Evolutionary conservation across 2,113 vertebrate genomes (phyloP).

Genomic region (Clarias macrocephalus): DNA sequence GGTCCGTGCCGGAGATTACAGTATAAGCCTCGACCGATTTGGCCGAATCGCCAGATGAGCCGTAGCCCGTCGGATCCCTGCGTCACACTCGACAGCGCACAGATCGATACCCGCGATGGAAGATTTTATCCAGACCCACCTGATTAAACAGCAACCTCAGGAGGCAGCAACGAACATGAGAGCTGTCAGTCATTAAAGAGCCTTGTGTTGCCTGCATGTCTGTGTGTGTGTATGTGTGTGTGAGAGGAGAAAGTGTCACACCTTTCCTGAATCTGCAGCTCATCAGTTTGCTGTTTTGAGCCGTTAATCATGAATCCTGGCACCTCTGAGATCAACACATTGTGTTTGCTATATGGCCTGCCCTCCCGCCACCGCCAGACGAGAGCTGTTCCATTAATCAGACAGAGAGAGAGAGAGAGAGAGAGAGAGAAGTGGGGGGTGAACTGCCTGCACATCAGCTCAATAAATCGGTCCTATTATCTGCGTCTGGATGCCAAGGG

Average conservation of each 20-base stretch:
- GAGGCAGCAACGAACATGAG: neutral
- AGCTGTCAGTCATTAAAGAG: conserved; percentile 31
- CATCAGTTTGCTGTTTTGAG: conserved; percentile 31
- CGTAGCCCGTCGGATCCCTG: neutral
- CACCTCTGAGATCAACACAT: conserved; percentile 44
- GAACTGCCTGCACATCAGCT: conserved; percentile 59
- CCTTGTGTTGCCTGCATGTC: neutral
- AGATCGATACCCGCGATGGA: conserved; percentile 32
- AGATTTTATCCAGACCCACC: conserved; percentile 33
- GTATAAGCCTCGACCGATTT: neutral
- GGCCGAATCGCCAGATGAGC: neutral
- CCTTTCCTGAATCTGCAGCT: neutral
- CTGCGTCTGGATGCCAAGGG: conserved; percentile 60
- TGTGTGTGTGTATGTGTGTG: conserved; percentile 2
- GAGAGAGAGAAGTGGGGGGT: conserved; percentile 55
- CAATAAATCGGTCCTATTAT: conserved; percentile 76
- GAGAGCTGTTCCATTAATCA: conserved; percentile 45
- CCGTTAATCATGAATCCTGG: conserved; percentile 35
- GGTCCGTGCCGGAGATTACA: neutral
- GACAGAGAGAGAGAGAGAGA: conserved; percentile 10
- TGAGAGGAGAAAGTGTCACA: neutral
- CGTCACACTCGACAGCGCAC: conserved; percentile 2
- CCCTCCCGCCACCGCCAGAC: conserved; percentile 22
- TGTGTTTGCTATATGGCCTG: conserved; percentile 46
- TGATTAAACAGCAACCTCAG: conserved; percentile 30